Conservation (phyloP, 2,113 vertebrate species). For the Tympanuchus pallidicinctus region DNA sequence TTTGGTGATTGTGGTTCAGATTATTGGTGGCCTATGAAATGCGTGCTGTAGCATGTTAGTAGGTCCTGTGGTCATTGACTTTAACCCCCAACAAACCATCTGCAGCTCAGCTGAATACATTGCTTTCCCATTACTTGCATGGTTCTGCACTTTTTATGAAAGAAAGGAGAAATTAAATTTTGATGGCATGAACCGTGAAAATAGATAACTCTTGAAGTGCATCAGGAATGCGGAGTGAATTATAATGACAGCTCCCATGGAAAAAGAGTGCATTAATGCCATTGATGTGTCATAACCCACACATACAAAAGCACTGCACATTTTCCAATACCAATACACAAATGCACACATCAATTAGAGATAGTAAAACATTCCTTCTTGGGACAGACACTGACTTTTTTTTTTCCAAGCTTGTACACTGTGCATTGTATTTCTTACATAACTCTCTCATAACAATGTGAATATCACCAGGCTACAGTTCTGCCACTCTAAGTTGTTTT, state of each 20-base stretch:
- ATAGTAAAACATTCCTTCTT: background rate
- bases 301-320: background rate
- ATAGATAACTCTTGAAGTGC: background rate
- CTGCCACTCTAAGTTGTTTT: background rate
- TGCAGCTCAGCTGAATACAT: background rate
- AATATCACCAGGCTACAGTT: background rate
- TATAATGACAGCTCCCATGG: background rate
- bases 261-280: background rate
- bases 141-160: background rate
- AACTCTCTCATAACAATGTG: background rate
- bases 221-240: background rate
- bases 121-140: background rate
- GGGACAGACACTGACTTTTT: background rate
- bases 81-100: background rate
- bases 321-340: background rate
- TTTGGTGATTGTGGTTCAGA: background rate
- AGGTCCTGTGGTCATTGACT: background rate
- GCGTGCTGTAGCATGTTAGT: background rate
- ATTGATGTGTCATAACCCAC: background rate
- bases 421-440: background rate
- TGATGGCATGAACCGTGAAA: background rate
- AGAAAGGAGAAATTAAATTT: background rate
- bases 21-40: background rate
- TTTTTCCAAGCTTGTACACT: accelerated
- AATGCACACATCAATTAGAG: background rate